phyloP scores from a whole-genome alignment of 2,888 invertebrate species.

The Cacoxenus indagator region DNA sequence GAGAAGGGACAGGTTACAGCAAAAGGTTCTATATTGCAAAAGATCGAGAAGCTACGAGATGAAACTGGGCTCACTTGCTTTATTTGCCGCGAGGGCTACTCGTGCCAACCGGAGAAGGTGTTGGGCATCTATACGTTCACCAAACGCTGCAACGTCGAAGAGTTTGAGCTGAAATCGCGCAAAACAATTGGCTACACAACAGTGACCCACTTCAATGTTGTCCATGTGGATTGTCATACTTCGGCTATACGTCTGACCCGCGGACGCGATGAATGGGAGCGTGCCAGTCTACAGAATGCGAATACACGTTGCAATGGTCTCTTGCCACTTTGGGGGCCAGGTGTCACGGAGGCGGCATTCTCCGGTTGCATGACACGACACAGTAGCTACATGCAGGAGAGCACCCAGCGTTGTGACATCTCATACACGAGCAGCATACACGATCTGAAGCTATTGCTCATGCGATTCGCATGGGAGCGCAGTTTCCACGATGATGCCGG shows the following conservation, averaged over 20 bases:
- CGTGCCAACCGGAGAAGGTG: constrained; percentile 93
- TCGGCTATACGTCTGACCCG: constrained; percentile 87
- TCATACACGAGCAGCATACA: constrained; percentile 78
- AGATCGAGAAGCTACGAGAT: constrained; percentile 95
- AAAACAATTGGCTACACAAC: constrained; percentile 90
- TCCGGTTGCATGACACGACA: constrained; percentile 94
- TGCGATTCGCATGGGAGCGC: constrained; percentile 92
- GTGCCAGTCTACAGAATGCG: constrained; percentile 97
- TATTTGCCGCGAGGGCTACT: constrained; percentile 97
- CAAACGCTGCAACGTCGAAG: constrained; percentile 93
- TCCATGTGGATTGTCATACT: constrained; percentile 98
- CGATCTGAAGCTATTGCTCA: constrained; percentile 89
- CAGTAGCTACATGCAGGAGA: constrained; percentile 82
- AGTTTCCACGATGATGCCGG: constrained; percentile 98
- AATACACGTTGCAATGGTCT: constrained; percentile 98
- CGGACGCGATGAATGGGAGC: constrained; percentile 96
- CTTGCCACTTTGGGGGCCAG: constrained; percentile 96
- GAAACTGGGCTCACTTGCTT: constrained; percentile 97
- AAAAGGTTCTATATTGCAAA: constrained; percentile 89
- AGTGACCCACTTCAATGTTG: constrained; percentile 98
- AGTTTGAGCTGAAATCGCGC: constrained; percentile 89
- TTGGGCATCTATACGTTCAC: constrained; percentile 97
- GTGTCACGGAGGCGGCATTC: constrained; percentile 92
- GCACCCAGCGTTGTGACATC: constrained; percentile 70
- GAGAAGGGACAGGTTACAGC: constrained; percentile 97